phyloP scores from a whole-genome alignment of 2,113 vertebrate genomes.

The Chlorodrepanis virens region DNA sequence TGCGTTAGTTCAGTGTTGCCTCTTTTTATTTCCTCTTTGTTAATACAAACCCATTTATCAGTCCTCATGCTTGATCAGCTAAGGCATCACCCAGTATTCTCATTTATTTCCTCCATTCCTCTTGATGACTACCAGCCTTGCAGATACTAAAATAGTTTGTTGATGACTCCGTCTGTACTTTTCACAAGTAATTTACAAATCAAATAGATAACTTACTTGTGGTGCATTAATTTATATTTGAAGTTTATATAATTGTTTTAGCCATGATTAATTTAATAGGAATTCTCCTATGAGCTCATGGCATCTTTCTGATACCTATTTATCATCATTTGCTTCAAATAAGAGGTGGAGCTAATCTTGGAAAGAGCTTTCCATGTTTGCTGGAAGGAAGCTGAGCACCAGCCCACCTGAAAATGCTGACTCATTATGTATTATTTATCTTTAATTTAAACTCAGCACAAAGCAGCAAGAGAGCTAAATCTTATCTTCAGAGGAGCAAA shows the following conservation, averaged over 20 bases:
- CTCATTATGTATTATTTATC: not conserved
- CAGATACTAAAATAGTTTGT: not conserved
- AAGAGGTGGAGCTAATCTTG: not conserved
- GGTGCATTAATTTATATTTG: not conserved
- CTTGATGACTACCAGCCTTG: not conserved
- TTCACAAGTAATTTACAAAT: not conserved
- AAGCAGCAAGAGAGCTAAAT: not conserved
- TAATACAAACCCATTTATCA: not conserved
- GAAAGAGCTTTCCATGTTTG: not conserved
- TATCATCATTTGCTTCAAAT: not conserved
- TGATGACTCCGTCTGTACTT: not conserved
- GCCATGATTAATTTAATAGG: not conserved
- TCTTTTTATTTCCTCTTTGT: conserved; percentile 8
- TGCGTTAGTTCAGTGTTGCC: not conserved
- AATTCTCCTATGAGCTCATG: not conserved
- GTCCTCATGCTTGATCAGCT: not conserved
- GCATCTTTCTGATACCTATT: not conserved
- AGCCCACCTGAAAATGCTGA: not conserved
- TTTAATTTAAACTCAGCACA: not conserved
- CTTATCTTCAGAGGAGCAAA: not conserved
- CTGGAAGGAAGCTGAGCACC: not conserved
- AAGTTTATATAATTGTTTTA: not conserved
- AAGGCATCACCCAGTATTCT: not conserved
- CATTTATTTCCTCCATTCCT: conserved; percentile 12
- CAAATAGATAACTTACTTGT: not conserved